Conservation (phyloP, 2,888 invertebrate genomes). For the Trisateles emortualis region DNA sequence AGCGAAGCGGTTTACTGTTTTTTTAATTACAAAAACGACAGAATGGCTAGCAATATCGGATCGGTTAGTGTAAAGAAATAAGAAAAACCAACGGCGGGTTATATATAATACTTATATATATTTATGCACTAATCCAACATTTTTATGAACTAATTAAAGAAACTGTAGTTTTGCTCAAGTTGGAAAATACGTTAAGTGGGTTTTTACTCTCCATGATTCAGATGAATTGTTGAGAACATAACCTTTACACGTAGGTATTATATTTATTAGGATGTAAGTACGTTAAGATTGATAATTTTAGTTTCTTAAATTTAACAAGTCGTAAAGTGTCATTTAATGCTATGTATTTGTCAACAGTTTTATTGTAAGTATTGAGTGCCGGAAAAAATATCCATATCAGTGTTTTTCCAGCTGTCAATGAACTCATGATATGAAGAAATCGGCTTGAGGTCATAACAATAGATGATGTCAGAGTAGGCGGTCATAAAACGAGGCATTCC, state of each 20-base stretch:
- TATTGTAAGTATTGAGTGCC: neutral
- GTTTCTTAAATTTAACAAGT: too few species aligned
- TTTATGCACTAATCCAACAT: conserved; percentile 15
- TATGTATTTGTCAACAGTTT: neutral
- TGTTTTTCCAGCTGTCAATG: conserved; percentile 14
- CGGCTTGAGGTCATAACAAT: conserved; percentile 40
- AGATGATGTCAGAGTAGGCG: conserved; percentile 46
- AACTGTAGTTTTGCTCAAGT: conserved; percentile 32
- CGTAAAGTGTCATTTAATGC: neutral
- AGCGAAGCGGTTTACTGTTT: neutral
- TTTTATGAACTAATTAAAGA: conserved; percentile 29
- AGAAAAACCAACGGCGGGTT: conserved; percentile 6
- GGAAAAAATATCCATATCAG: too few species aligned
- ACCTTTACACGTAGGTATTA: conserved; percentile 24
- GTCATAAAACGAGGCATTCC: conserved; percentile 10
- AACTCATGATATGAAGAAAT: conserved; percentile 20
- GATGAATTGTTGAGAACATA: conserved; percentile 46
- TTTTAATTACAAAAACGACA: conserved; percentile 4
- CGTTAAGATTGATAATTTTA: too few species aligned
- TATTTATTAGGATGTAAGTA: conserved; percentile 1
- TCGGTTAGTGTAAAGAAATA: neutral
- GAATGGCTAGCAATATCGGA: conserved; percentile 21
- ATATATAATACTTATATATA: conserved; percentile 15
- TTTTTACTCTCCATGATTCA: conserved; percentile 62
- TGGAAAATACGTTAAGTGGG: conserved; percentile 61